Conservation (phyloP, 2,797 vertebrate species). For the Zalophus californianus region DNA sequence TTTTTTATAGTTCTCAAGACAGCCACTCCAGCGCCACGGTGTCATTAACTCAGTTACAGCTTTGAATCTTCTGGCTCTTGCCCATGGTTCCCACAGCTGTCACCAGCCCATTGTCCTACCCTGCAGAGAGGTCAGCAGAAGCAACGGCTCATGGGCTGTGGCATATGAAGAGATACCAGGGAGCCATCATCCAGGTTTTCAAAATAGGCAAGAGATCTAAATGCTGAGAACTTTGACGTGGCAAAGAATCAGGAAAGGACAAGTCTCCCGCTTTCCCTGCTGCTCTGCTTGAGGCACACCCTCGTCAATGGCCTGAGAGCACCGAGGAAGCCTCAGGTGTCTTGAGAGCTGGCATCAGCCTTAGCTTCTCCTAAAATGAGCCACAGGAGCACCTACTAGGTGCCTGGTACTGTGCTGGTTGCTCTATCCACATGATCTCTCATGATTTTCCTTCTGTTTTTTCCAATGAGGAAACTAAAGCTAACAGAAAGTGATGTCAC, state of each 20-base stretch:
- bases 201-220: conserved; percentile 52
- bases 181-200: conserved; percentile 45
- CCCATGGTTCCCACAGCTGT: background rate
- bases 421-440: background rate
- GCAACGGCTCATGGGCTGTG: background rate
- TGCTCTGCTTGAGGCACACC: background rate
- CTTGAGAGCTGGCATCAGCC: background rate
- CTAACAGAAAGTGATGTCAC: background rate
- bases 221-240: background rate
- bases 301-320: background rate
- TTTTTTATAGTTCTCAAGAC: conserved; percentile 60
- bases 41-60: conserved; percentile 35
- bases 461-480: background rate
- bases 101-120: background rate
- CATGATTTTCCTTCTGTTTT: background rate
- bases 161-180: background rate
- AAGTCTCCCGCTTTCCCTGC: background rate
- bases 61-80: conserved; percentile 58
- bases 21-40: background rate
- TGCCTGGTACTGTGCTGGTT: background rate
- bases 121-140: conserved; percentile 55
- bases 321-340: background rate
- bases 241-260: background rate
- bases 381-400: background rate
- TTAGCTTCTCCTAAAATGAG: background rate